These are phyloP conservation scores for Petrocephalus zakoni DNA, from an alignment of 2,113 vertebrate genomes.

Conservation along the genomic window DNA sequence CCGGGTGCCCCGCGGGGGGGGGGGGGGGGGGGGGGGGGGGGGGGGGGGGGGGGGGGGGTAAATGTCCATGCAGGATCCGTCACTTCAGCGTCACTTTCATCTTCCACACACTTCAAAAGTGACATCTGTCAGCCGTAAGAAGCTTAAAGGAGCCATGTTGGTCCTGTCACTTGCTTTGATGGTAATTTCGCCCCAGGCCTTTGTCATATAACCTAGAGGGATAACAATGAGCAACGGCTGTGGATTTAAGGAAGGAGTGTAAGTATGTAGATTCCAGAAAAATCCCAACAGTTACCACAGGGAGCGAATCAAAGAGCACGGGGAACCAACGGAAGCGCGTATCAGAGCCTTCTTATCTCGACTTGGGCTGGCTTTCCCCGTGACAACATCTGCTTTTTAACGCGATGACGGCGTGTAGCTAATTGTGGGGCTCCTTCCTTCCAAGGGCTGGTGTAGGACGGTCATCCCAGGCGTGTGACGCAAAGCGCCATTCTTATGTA, in stretches of 20 bases:
- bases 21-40: slow-evolving; percentile 27
- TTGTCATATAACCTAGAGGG: slow-evolving; percentile 78
- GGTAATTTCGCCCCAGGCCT: slow-evolving; percentile 68
- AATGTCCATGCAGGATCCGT: slow-evolving; percentile 59
- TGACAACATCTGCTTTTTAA: slow-evolving; percentile 60
- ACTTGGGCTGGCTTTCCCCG: slow-evolving; percentile 59
- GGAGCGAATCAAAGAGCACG: slow-evolving; percentile 76
- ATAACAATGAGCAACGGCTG: slow-evolving; percentile 77
- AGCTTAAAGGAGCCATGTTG: slow-evolving; percentile 71
- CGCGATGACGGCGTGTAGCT: slow-evolving; percentile 39
- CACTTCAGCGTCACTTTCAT: slow-evolving; percentile 65
- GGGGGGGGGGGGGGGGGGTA: slow-evolving; percentile 12
- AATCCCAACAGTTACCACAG: slow-evolving; percentile 71
- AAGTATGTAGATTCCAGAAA: slow-evolving; percentile 71
- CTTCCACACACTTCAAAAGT: slow-evolving; percentile 67
- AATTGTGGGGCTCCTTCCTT: slow-evolving; percentile 11
- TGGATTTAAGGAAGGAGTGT: slow-evolving; percentile 60
- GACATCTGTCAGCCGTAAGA: slow-evolving; percentile 70
- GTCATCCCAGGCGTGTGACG: too few relatives aligned
- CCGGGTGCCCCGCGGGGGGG: too few relatives aligned
- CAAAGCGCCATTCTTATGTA: neutral
- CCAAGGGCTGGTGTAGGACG: neutral
- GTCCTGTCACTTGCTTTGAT: slow-evolving; percentile 69
- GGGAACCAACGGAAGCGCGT: slow-evolving; percentile 60
- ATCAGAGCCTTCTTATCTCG: slow-evolving; percentile 69